Conservation (phyloP, 2,797 vertebrate species). For the Podarcis lilfordi region DNA sequence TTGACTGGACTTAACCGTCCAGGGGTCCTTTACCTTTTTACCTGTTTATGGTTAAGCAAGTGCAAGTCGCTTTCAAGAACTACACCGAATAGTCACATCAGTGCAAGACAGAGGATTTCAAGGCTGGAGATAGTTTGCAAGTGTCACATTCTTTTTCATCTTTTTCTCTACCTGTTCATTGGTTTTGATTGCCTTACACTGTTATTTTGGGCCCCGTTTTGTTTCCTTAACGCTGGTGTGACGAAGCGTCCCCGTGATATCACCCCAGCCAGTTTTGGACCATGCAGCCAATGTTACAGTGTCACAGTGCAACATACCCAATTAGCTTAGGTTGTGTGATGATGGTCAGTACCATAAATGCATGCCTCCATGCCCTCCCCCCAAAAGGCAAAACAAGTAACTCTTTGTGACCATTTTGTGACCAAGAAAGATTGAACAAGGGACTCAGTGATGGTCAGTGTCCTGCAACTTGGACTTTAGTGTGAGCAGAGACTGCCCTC, state of each 20-base stretch:
- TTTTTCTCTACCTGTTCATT: neutral
- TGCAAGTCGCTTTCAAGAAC: neutral
- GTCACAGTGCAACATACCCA: neutral
- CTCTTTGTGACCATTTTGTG: neutral
- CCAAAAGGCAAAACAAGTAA: no score
- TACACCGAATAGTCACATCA: neutral
- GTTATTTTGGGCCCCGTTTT: neutral
- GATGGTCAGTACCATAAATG: neutral
- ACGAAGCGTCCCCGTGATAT: no score
- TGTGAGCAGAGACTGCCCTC: rapidly evolving
- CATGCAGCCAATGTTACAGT: neutral
- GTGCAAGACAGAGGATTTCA: neutral
- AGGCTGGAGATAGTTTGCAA: neutral
- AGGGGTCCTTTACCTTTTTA: no score
- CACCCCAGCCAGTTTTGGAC: no score
- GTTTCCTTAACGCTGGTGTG: neutral
- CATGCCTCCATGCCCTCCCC: no score
- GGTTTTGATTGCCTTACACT: neutral
- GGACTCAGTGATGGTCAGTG: no score
- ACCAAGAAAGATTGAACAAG: neutral
- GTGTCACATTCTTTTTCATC: neutral
- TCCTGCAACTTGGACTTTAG: neutral
- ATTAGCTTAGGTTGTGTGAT: neutral
- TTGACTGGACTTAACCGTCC: no score
- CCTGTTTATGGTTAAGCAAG: neutral